Base-by-base conservation (phyloP, 2,888 invertebrate genomes). In the Brenthis ino region DNA sequence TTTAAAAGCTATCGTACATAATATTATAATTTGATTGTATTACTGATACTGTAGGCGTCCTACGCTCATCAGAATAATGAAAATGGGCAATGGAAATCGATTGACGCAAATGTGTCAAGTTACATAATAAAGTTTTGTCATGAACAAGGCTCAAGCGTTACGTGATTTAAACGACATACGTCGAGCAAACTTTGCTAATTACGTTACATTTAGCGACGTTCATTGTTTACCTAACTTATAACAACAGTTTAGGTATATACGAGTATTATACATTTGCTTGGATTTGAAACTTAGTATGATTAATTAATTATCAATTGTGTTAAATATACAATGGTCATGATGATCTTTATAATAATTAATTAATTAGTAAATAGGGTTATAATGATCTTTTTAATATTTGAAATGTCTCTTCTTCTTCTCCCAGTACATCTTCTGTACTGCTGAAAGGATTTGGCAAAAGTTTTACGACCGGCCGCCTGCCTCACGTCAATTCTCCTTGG, bases 111-210 rank as follows among this genome's bases (percentile, higher is more conserved):
- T 76, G 77, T 73, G 66, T 69, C 57, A 58, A 73, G 71, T 71
- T 80, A 77, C 78, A 75, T 76, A 81, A 76, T 60, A 76, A 63
- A 58, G 68, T 72, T 77, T 78, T 76, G 78, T 76, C 78, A 76
- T 76, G 71, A 77, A 79, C 84, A 83, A 84, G 84, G 84, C 81
- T 82, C 79, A 74, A 64, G 50, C 74, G 80, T 86, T 86, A 85
- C 82, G 81, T 84, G 82, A 83, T 79, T 77, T 77, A 77, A 80
- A 79, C 79, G 54, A 67, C 50, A 56, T 61, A n/a, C 16, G 28
- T 28, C 33, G 33, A 67, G 50, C 33, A 37, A 56, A 51, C 64
- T 57, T 57, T 67, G 28, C 51, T 65, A 75, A 50, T 64, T 54
- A 54, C 33, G 3, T 37, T 54, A 54, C 33, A 12, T 37, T 6